phyloP scores from a whole-genome alignment of 2,113 vertebrate genomes.

The Dendrocopos noguchii region DNA sequence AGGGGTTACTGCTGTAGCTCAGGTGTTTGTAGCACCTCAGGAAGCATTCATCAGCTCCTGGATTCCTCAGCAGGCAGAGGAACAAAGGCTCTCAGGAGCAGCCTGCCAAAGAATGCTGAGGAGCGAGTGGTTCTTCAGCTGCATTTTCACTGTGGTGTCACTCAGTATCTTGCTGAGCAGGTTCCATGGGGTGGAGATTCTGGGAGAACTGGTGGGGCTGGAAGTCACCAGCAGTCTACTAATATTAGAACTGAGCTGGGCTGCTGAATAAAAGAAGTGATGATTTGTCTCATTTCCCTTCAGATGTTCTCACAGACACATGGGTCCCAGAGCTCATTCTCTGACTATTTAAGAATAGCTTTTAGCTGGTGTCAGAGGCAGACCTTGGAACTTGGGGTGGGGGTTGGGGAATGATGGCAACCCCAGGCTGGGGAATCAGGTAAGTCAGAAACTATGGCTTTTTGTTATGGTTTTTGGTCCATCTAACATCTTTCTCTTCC shows the following conservation, averaged over 20 bases:
- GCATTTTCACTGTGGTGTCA: neutral
- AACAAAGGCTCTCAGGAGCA: neutral
- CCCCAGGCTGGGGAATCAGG: neutral
- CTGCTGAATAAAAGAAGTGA: neutral
- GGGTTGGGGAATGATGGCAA: rapidly evolving
- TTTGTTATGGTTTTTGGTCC: neutral
- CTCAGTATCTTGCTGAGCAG: neutral
- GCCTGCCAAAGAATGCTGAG: neutral
- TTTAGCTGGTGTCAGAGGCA: neutral
- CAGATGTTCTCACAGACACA: neutral
- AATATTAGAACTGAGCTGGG: neutral
- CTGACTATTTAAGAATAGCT: neutral
- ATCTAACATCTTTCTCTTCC: neutral
- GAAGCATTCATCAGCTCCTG: neutral
- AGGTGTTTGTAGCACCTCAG: rapidly evolving
- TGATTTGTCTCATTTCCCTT: constrained; percentile 38
- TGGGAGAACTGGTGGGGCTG: constrained; percentile 52
- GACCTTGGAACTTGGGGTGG: neutral
- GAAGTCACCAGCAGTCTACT: neutral
- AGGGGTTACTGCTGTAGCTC: neutral
- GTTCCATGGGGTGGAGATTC: constrained; percentile 22
- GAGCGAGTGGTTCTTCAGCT: neutral
- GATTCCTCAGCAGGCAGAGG: neutral
- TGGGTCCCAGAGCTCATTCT: neutral
- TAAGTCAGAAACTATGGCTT: neutral